phyloP scores from a whole-genome alignment of 2,113 vertebrate species.

The Zingel zingel region DNA sequence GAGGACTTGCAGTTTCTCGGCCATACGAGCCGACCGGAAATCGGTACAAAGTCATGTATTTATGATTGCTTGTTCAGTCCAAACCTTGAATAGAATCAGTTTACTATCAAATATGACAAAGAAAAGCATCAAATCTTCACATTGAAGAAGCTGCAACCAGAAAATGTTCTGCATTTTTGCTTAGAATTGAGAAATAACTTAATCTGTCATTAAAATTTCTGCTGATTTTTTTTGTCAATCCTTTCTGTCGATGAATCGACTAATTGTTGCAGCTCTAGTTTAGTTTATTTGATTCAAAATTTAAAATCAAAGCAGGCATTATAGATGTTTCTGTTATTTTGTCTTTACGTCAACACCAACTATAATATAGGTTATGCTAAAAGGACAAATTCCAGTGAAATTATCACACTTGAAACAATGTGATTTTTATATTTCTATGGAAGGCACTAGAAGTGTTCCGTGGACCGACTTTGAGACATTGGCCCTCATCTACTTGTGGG shows the following conservation, averaged over 20 bases:
- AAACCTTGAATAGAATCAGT: neutral
- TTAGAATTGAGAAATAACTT: neutral
- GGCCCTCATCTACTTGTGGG: constrained; percentile 80
- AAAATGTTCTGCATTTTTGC: neutral
- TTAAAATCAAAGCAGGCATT: neutral
- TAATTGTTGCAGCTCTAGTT: neutral
- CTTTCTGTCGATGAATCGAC: too few species aligned
- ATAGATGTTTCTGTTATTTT: neutral
- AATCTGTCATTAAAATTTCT: neutral
- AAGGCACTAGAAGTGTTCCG: constrained; percentile 75
- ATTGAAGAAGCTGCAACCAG: neutral
- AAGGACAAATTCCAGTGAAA: neutral
- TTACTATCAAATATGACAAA: neutral
- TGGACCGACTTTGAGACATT: constrained; percentile 81
- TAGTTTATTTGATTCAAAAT: neutral
- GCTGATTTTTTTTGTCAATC: neutral
- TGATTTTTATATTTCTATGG: neutral
- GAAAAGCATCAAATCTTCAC: neutral
- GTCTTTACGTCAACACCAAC: neutral
- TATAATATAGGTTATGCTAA: neutral
- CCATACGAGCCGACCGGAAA: constrained; percentile 60
- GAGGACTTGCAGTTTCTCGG: constrained; percentile 74
- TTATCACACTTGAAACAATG: neutral
- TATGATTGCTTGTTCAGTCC: neutral
- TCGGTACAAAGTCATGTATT: constrained; percentile 42